Evolutionary conservation across 2,888 invertebrate species (phyloP).

Genomic region (Nephrotoma guestfalica): DNA sequence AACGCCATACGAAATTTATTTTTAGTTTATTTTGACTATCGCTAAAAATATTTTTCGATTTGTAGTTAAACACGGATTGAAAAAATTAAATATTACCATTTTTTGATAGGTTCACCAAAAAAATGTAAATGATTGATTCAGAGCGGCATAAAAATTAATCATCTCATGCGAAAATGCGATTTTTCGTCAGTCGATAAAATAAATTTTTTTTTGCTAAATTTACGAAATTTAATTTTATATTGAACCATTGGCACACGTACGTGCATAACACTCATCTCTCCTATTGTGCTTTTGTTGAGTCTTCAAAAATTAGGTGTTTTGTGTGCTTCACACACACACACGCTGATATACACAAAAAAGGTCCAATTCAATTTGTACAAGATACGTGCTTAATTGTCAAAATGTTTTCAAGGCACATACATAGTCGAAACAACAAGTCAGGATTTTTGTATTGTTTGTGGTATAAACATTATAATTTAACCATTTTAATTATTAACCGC

Average conservation of each 20-base stretch:
- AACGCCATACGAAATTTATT: too few relatives aligned
- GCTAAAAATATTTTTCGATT: too few relatives aligned
- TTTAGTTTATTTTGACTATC: too few relatives aligned
- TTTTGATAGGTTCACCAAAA: too few relatives aligned
- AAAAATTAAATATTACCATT: too few relatives aligned
- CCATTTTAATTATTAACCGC: not conserved
- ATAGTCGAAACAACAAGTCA: not conserved
- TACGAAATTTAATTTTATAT: not conserved
- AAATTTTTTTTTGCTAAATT: not conserved
- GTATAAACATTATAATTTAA: not conserved
- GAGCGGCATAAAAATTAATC: not conserved
- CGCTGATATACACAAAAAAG: not conserved
- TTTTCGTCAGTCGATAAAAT: not conserved
- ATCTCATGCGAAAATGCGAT: not conserved
- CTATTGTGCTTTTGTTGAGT: not conserved
- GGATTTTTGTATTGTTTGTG: not conserved
- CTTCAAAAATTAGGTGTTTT: not conserved
- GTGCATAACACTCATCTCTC: not conserved
- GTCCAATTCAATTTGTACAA: not conserved
- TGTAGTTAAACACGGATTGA: too few relatives aligned
- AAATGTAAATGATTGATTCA: too few relatives aligned
- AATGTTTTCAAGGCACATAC: not conserved
- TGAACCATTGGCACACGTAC: not conserved
- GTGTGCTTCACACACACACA: not conserved
- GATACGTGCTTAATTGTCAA: not conserved